Percentiles rank a stretch among this genome's conserved stretches.
phyloP scores from a whole-genome alignment of 2,797 vertebrate genomes.

The Helarctos malayanus region DNA sequence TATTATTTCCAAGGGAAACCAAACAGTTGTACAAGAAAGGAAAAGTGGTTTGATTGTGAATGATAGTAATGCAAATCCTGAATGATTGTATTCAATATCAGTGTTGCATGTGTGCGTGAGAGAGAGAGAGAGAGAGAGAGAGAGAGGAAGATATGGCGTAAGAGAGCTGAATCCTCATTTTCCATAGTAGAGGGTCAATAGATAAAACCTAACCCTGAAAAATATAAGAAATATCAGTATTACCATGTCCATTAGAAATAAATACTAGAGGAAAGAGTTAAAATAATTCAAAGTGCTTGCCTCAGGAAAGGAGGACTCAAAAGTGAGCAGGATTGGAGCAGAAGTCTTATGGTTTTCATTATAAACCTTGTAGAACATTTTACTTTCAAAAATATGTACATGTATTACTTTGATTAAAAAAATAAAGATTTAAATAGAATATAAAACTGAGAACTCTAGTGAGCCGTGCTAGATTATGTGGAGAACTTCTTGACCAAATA shows the following conservation, averaged over 20 bases:
- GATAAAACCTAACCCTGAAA: conserved; percentile 37
- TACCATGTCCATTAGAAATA: conserved; percentile 21
- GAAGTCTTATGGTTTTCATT: conserved; percentile 80
- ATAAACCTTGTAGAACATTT: conserved; percentile 81
- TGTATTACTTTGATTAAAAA: conserved; percentile 83
- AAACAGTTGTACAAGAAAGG: background rate
- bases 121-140: background rate
- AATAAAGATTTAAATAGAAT: conserved; percentile 83
- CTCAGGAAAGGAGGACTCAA: conserved; percentile 60
- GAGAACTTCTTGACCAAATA: conserved; percentile 78
- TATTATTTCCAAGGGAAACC: background rate
- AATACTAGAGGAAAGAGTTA: conserved; percentile 59
- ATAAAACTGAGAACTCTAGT: conserved; percentile 77
- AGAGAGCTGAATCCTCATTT: background rate
- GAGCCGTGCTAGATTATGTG: conserved; percentile 68
- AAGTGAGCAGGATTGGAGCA: conserved; percentile 44
- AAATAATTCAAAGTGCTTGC: conserved; percentile 58
- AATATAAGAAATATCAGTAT: conserved; percentile 20
- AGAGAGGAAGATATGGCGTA: background rate
- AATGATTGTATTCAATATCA: background rate
- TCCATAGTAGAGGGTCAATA: background rate
- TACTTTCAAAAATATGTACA: conserved; percentile 83
- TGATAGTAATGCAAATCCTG: background rate
- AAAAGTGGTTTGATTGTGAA: background rate
- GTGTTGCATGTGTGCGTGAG: background rate